Conservation (phyloP, 37 sponge, comb jelly and placozoan species). For the Ephydatia muelleri region DNA sequence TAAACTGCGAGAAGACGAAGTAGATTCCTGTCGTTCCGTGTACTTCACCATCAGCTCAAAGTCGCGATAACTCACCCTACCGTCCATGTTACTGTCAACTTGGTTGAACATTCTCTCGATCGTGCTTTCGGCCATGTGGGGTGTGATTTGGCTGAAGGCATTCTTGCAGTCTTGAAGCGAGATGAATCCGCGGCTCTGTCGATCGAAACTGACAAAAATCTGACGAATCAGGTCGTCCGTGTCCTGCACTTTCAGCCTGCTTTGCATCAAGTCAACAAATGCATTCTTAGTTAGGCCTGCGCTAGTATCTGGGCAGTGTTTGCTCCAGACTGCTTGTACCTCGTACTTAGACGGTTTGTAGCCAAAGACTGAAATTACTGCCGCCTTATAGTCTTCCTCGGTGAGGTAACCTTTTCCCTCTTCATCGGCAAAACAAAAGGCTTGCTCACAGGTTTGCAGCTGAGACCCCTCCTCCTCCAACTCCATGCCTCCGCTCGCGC, state of each 20-base stretch:
- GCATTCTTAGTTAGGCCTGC: slow-evolving; percentile 13
- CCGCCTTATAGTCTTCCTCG: slow-evolving; percentile 72
- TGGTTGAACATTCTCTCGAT: slow-evolving; percentile 46
- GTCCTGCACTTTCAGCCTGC: slow-evolving; percentile 25
- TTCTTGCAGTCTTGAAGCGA: slow-evolving; percentile 19
- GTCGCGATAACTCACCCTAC: slow-evolving; percentile 63
- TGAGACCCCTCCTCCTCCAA: neutral
- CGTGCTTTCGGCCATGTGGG: slow-evolving; percentile 10
- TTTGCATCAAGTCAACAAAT: slow-evolving; percentile 40
- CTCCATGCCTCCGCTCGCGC: neutral
- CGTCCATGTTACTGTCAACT: slow-evolving; percentile 62
- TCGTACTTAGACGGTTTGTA: slow-evolving; percentile 81
- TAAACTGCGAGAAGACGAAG: neutral
- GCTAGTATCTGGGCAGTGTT: neutral
- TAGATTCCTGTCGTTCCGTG: neutral
- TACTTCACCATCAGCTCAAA: slow-evolving; percentile 72
- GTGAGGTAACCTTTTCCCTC: slow-evolving; percentile 38
- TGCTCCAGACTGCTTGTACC: slow-evolving; percentile 29
- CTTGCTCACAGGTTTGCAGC: slow-evolving; percentile 13
- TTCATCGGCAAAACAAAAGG: slow-evolving; percentile 50
- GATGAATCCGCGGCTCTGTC: slow-evolving; percentile 61
- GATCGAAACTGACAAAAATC: slow-evolving; percentile 71
- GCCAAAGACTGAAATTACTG: slow-evolving; percentile 60
- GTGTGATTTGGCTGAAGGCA: slow-evolving; percentile 49
- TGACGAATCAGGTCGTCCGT: slow-evolving; percentile 47